These are phyloP conservation scores for Heliconius ethilla DNA, from an alignment of 2,888 invertebrate genomes.

Conservation along the genomic window DNA sequence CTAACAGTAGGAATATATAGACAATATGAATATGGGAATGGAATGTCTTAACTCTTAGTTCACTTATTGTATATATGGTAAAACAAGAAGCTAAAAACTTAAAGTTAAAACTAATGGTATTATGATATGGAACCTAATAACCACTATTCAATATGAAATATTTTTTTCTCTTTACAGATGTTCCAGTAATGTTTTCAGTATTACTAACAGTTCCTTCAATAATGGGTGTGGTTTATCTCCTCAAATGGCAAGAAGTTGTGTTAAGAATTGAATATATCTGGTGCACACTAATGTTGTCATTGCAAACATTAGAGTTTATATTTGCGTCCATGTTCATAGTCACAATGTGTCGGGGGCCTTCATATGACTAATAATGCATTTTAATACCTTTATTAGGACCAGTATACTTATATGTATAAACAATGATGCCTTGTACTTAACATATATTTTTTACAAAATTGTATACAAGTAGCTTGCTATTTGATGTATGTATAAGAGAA, in stretches of 20 bases:
- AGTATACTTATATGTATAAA: slow-evolving; percentile 8
- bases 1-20: background rate
- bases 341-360: slow-evolving; percentile 83
- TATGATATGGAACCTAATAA: background rate
- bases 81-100: background rate
- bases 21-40: background rate
- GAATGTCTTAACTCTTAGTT: too few relatives aligned
- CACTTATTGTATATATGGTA: background rate
- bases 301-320: slow-evolving; percentile 90
- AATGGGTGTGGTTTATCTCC: slow-evolving; percentile 91
- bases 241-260: slow-evolving; percentile 93
- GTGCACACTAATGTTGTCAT: slow-evolving; percentile 90
- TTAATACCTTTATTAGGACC: slow-evolving; percentile 22
- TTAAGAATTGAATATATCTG: slow-evolving; percentile 94
- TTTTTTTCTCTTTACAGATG: slow-evolving; percentile 75
- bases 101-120: background rate
- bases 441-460: slow-evolving; percentile 20
- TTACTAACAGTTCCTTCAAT: slow-evolving; percentile 92
- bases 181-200: slow-evolving; percentile 91
- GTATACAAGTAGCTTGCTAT: slow-evolving; percentile 17
- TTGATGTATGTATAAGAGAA: background rate
- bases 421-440: slow-evolving; percentile 11
- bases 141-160: slow-evolving; percentile 43
- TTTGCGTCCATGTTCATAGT: slow-evolving; percentile 90
- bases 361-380: slow-evolving; percentile 73